Evolutionary conservation across 1,140 invertebrate species (phyloP), one percentile per base, ranked within the genome.

Genomic region (Drosophila oshimai): DNA sequence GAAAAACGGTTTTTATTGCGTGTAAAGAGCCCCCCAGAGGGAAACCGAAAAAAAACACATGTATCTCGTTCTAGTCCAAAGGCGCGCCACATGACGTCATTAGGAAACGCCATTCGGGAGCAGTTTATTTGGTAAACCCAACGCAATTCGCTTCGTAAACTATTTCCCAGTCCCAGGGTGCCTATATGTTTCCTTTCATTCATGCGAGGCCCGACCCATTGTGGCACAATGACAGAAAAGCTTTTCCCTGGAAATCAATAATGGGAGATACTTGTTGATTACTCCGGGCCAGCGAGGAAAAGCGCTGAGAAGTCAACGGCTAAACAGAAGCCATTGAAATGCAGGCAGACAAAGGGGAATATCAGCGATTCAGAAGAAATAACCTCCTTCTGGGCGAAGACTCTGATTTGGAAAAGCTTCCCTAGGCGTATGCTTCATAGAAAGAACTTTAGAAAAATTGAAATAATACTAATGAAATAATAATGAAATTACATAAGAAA

Each of bases 61-160:
- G 39, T 57, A 55, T 6, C 26, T 26, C 22, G 34, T 53, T 42
- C 26, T 55, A 49, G 37, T 54, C 24, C 42, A 42, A 54, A 68
- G 81, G 80, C 80, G 80, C 75, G 75, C 75, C 80, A 53, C 71
- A 80, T 84, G 75, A 79, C 80, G 80, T 80, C 80, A 84, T 46
- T 67, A 37, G 20, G 51, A 47, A 49, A 47, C 7, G 31, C 24
- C 37, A 49, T 54, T 55, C 55, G 58, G 58, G 60, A 64, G 24
- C 53, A 71, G 44, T 79, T 67, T 62, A 64, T 79, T 60, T 69
- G 28, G 72, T 55, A 64, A 70, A 50, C 69, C 54, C 76, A 55
- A 44, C 41, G 44, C 47, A 54, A 39, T 61, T 41, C 24, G 54
- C 57, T 28, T 24, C 34, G 34, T 41, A 61, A 41, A 31, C 53